Evolutionary conservation across 2,888 invertebrate species (phyloP).

Genomic region (Dorcus parallelipipedus): DNA sequence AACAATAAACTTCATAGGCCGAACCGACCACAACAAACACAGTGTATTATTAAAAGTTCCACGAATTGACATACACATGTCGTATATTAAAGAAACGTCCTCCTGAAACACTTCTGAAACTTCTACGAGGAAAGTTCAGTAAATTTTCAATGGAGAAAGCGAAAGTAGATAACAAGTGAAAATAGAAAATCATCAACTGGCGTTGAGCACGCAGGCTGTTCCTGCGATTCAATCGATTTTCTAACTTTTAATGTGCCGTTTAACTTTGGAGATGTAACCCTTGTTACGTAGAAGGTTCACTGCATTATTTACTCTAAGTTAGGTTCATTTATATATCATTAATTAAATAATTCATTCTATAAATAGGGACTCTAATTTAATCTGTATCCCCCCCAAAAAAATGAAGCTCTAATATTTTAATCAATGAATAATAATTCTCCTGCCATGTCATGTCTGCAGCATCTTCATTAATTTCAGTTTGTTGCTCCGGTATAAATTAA

Average conservation of each 20-base stretch:
- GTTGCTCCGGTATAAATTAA: conserved; percentile 14
- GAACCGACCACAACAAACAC: no score
- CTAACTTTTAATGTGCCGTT: background rate
- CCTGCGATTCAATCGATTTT: background rate
- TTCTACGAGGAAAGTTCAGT: conserved; percentile 18
- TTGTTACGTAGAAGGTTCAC: no score
- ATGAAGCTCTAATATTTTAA: background rate
- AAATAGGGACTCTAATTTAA: no score
- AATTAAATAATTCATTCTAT: no score
- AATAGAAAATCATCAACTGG: conserved; percentile 29
- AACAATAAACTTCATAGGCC: no score
- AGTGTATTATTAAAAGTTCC: background rate
- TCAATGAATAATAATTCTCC: conserved; percentile 6
- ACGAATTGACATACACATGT: background rate
- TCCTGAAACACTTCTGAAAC: conserved; percentile 12
- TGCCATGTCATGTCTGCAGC: background rate
- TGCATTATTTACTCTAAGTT: no score
- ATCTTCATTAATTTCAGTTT: conserved; percentile 14
- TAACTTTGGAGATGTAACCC: background rate
- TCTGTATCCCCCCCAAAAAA: background rate
- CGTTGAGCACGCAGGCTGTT: conserved; percentile 26
- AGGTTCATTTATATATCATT: no score
- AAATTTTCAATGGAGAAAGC: conserved; percentile 10
- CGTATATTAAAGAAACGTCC: background rate
- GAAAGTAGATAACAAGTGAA: conserved; percentile 32